Evolutionary conservation across 2,888 invertebrate species (phyloP).

Genomic region (Thymelicus sylvestris): DNA sequence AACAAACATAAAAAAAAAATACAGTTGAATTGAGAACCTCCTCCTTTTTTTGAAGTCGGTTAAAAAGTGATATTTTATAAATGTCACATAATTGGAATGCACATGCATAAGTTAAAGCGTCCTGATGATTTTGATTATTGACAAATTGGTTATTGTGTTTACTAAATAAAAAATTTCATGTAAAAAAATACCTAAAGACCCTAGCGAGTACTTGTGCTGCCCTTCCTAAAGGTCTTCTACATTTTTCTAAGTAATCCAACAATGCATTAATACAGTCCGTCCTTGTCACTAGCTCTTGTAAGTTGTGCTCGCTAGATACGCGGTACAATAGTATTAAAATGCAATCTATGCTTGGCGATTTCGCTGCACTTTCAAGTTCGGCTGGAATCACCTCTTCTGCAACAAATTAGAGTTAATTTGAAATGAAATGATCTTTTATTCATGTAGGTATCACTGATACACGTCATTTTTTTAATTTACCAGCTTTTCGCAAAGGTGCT

Average conservation of each 20-base stretch:
- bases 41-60: too few relatives aligned
- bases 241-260: slow-evolving; percentile 75
- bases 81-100: too few relatives aligned
- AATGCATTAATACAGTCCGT: slow-evolving; percentile 71
- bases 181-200: slow-evolving; percentile 73
- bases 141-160: too few relatives aligned
- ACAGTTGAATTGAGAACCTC: too few relatives aligned
- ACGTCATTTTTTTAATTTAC: too few relatives aligned
- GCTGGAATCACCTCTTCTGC: slow-evolving; percentile 51
- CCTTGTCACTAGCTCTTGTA: slow-evolving; percentile 67
- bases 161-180: neutral
- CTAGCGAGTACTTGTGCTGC: slow-evolving; percentile 81
- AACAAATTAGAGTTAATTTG: slow-evolving; percentile 45
- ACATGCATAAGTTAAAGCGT: too few relatives aligned
- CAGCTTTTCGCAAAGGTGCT: too few relatives aligned
- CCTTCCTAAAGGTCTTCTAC: slow-evolving; percentile 74
- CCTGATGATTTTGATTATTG: too few relatives aligned
- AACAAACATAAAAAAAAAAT: too few relatives aligned
- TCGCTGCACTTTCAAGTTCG: slow-evolving; percentile 52
- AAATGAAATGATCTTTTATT: too few relatives aligned
- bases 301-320: slow-evolving; percentile 68
- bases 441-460: too few relatives aligned
- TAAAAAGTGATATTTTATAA: neutral
- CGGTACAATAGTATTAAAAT: slow-evolving; percentile 71
- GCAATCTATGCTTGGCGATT: slow-evolving; percentile 70